Conservation (phyloP, 2,113 vertebrate genomes). For the Microcebus griseorufus region DNA sequence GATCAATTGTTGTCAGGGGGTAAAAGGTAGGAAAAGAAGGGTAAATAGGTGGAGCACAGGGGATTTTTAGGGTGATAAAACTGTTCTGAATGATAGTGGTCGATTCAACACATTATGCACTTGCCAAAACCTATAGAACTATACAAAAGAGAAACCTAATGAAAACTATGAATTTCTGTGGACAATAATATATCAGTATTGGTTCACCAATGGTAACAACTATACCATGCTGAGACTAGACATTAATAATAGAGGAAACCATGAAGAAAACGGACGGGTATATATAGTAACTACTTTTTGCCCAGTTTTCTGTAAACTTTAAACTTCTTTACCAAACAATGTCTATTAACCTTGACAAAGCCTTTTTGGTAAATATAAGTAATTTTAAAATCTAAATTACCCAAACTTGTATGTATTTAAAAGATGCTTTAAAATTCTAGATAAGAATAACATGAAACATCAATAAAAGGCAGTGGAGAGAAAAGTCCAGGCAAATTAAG, state of each 20-base stretch:
- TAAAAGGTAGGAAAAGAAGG: neutral
- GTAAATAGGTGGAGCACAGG: too few species aligned
- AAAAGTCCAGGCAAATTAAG: neutral
- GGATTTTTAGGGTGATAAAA: neutral
- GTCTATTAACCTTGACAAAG: neutral
- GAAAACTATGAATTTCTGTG: neutral
- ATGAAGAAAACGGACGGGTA: neutral
- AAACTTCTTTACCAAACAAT: neutral
- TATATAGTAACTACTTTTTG: neutral
- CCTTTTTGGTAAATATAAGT: neutral
- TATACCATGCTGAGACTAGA: neutral
- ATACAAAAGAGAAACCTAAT: neutral
- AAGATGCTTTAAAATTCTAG: neutral
- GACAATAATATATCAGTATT: neutral
- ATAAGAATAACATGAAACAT: neutral
- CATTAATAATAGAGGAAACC: neutral
- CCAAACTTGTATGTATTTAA: neutral
- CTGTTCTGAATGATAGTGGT: too few species aligned
- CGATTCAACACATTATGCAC: neutral
- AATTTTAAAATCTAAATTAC: neutral
- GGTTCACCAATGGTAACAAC: neutral
- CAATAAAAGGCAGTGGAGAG: neutral
- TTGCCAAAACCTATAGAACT: neutral
- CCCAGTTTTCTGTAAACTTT: neutral
- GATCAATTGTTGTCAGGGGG: neutral